Base-by-base conservation (phyloP, 2,888 invertebrate genomes). In the Acleris sparsana region DNA sequence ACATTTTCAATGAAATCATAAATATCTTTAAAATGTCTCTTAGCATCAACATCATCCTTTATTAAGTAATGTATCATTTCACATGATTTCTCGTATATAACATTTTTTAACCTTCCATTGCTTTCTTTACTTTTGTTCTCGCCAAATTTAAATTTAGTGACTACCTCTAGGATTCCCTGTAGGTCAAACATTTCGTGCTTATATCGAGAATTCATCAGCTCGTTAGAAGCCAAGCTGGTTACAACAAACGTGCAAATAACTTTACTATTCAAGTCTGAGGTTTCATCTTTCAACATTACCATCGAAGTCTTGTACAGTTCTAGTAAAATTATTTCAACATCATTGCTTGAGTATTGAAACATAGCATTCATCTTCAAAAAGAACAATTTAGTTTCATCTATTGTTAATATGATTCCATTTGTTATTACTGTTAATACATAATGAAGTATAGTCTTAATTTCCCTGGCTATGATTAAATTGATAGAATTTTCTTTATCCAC, bases 11-110 rank as follows among this genome's bases (percentile, higher is more conserved):
- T 72, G 70, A 80, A 88, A 61, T 76, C 70, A 52, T 86, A 69
- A 46, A 89, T 67, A 49, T 77, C 70, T 66, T 75, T 66, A 3
- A 77, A 33, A 75, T 77, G 63, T 58, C 46, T 63, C 57, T 72
- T 58, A 56, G 71, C 67, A 29, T 63, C 57, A 56, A 67, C 46
- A 16, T 76, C 61, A 39, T 75, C 69, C 63, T 74, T 70, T 22
- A 85, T 69, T 44, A 83, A 67, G 44, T 68, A 59, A 67, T 81
- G 75, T 25, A 89, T 72, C 58, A 87, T 70, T 75, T 87, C 83
- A 80, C 87, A 83, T 25, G 82, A 78, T 71, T 85, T 85, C 71
- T 90, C 88, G 75, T 85, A 86, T 68, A 87, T 85, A 16, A 78
- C 63, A 74, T 88, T 91, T 65, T 81, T 83, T 25, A 82, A 71